phyloP scores from a whole-genome alignment of 2,888 invertebrate species.

The Fabriciana adippe region DNA sequence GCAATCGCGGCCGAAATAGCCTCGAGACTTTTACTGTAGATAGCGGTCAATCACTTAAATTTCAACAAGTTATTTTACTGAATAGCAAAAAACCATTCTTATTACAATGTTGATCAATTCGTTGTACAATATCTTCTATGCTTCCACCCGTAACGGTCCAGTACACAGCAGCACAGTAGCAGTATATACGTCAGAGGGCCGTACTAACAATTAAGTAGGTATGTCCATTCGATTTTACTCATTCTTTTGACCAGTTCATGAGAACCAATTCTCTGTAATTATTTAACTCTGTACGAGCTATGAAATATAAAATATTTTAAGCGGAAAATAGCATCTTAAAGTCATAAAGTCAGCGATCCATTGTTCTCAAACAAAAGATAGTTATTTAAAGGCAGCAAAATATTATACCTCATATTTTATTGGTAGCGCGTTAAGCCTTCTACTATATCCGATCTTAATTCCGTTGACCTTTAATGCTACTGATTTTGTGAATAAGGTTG shows the following conservation, averaged over 20 bases:
- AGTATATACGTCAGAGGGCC: constrained; percentile 9
- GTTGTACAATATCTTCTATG: constrained; percentile 31
- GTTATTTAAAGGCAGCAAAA: constrained; percentile 3
- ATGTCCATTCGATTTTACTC: constrained; percentile 19
- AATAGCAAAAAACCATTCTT: constrained; percentile 23
- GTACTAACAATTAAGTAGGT: constrained; percentile 6
- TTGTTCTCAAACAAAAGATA: constrained; percentile 27
- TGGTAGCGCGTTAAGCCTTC: constrained; percentile 27
- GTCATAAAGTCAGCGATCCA: constrained; percentile 8
- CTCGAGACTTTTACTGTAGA: constrained; percentile 25
- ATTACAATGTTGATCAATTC: constrained; percentile 24
- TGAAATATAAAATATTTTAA: constrained; percentile 5
- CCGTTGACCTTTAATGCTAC: constrained; percentile 22
- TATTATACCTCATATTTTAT: constrained; percentile 17
- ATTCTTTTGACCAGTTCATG: constrained; percentile 26
- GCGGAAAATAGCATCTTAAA: constrained; percentile 20
- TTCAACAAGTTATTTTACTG: constrained; percentile 20
- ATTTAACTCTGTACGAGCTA: constrained; percentile 5
- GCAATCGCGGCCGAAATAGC: background rate
- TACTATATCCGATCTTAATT: constrained; percentile 26
- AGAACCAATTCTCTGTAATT: constrained; percentile 26
- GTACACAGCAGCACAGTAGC: constrained; percentile 40
- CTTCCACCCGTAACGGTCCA: constrained; percentile 42
- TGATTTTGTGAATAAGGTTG: constrained; percentile 9
- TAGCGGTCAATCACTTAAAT: constrained; percentile 29